phyloP scores from a whole-genome alignment of 2,113 vertebrate species.

The Crotalus horridus region DNA sequence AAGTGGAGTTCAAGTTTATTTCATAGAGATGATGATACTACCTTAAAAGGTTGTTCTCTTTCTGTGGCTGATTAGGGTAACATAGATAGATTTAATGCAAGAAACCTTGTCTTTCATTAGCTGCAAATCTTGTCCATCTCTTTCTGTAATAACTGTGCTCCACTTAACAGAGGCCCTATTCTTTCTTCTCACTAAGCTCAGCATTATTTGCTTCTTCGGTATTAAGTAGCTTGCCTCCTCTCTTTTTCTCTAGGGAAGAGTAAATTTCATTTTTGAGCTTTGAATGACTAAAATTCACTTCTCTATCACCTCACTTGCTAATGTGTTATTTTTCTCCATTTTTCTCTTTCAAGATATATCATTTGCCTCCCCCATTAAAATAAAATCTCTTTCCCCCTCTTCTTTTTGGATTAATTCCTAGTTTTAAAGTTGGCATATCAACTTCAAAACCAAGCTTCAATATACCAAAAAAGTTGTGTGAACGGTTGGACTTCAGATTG shows the following conservation, averaged over 20 bases:
- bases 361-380: neutral
- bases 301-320: neutral
- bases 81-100: neutral
- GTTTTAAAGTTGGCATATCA: neutral
- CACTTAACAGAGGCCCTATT: neutral
- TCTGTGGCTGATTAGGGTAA: neutral
- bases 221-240: neutral
- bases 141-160: neutral
- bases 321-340: neutral
- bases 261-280: neutral
- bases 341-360: neutral
- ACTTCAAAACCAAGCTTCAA: neutral
- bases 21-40: neutral
- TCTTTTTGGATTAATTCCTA: neutral
- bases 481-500: neutral
- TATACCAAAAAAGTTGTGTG: neutral
- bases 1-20: neutral
- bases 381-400: neutral
- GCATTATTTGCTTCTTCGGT: neutral
- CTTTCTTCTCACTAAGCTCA: neutral
- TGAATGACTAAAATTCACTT: neutral
- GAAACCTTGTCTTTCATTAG: neutral
- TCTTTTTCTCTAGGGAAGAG: neutral
- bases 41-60: neutral
- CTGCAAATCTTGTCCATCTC: neutral